These are phyloP conservation scores for Sula dactylatra DNA, from an alignment of 2,113 vertebrate species.

Conservation along the genomic window DNA sequence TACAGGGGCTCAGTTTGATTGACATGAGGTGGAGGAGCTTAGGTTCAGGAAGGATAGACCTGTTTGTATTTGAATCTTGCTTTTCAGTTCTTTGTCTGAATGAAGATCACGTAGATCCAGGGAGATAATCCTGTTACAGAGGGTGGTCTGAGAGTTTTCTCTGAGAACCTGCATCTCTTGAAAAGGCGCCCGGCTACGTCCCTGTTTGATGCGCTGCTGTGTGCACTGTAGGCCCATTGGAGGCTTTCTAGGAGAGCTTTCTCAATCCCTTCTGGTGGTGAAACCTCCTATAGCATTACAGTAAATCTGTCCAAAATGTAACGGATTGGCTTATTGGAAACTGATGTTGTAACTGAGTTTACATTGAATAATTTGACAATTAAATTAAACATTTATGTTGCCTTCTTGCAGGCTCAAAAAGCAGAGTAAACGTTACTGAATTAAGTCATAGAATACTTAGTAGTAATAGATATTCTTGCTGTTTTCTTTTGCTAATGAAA, in stretches of 20 bases:
- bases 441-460: background rate
- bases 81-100: background rate
- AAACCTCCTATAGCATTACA: background rate
- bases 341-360: background rate
- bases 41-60: background rate
- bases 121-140: background rate
- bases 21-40: background rate
- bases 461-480: background rate
- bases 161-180: accelerated
- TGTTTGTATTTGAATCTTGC: background rate
- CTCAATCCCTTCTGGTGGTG: background rate
- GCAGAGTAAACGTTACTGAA: background rate
- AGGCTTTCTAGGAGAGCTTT: background rate
- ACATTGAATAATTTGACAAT: background rate
- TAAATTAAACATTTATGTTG: background rate
- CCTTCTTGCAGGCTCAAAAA: background rate
- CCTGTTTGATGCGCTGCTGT: background rate
- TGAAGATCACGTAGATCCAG: background rate
- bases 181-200: background rate
- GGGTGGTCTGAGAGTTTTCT: background rate
- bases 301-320: background rate
- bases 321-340: background rate
- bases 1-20: background rate
- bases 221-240: background rate
- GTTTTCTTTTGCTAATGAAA: background rate